Base-by-base conservation (phyloP, 2,113 vertebrate genomes). In the Rallus limicola region DNA sequence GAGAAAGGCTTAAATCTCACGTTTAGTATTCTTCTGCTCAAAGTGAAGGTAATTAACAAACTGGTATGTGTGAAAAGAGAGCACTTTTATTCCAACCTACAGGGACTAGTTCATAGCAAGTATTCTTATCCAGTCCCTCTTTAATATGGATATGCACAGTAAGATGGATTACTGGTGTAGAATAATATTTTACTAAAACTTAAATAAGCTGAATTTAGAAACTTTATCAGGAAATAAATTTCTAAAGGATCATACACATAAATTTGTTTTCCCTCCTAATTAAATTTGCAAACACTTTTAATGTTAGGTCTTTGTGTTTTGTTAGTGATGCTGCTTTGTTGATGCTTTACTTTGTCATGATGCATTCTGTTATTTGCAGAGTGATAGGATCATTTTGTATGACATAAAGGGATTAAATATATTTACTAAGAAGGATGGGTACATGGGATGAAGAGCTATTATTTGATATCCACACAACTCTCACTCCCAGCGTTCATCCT, bases 21-120 rank as follows among this genome's bases (percentile, higher is more conserved):
- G 26, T 75, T 94, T 94, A 69, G 18, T 86, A 36, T 52, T 62
- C 92, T 90, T 40, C 36, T 34, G 67, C 42, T 91, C 42, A 92
- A 92, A 93, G 28, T 70, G 33, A 81, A n/a, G 81, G 59, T 88
- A 86, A 93, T 93, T 96, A 93, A 34, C 42, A 67, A 84, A 82
- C 44, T 63, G 15, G 44, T 84, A 62, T 38, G 21, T 79, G 11
- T 91, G 67, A 63, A 48, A 64, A 93, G 29, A 56, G 7, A 88
- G 5, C 34, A 28, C 11, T 90, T 95, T 90, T 59, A 77, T 79
- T 94, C 24, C 53, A 94, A 92, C 11, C 89, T 50, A 60, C n/a
- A 26, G 91, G 68, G 16, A 93, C 56, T 58, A 81, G 20, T 62
- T 80, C 78, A 36, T 50, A 82, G 33, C 36, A 77, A 84, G 16